phyloP scores from a whole-genome alignment of 2,888 invertebrate species.

The Papilio gigon region DNA sequence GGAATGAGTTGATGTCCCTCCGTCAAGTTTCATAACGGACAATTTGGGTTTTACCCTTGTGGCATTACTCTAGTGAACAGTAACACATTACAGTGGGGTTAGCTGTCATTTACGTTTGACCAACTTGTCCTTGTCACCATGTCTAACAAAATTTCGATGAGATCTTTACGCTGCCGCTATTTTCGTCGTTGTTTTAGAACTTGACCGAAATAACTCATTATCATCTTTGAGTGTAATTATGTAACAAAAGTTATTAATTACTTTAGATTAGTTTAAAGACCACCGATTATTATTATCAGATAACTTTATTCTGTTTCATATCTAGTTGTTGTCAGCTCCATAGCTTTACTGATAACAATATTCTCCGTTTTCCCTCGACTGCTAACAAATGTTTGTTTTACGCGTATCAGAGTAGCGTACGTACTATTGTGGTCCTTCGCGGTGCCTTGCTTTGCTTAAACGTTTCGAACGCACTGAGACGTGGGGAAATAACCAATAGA shows the following conservation, averaged over 20 bases:
- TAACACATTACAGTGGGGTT: neutral
- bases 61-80: no score
- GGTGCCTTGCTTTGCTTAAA: no score
- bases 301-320: neutral
- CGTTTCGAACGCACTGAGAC: no score
- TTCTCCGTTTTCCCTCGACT: neutral
- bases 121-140: no score
- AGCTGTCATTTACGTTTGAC: neutral
- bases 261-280: neutral
- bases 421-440: no score
- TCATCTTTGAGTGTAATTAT: neutral
- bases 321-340: neutral
- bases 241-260: slow-evolving; percentile 4
- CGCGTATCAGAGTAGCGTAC: neutral
- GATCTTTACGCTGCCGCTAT: no score
- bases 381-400: neutral
- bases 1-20: neutral
- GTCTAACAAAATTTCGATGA: no score
- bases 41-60: slow-evolving; percentile 1
- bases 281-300: neutral
- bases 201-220: neutral
- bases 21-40: neutral
- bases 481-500: no score
- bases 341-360: slow-evolving; percentile 7
- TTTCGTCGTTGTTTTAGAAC: no score